phyloP scores from a whole-genome alignment of 2,888 invertebrate genomes.

The Pterobdella sp. region DNA sequence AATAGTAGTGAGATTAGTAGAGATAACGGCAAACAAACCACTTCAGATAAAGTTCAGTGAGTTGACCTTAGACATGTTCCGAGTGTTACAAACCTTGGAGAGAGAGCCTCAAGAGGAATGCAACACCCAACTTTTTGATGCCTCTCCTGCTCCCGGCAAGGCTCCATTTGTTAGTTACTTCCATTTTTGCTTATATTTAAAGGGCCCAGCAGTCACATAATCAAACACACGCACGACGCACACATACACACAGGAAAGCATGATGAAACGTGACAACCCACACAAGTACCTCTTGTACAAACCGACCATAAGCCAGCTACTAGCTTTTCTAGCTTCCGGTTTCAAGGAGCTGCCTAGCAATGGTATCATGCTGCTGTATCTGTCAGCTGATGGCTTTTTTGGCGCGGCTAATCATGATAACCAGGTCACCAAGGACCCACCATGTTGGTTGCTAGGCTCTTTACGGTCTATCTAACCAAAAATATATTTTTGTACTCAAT shows the following conservation, averaged over 20 bases:
- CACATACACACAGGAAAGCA: conserved; percentile 31
- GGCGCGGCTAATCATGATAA: not conserved
- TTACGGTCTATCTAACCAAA: too few relatives aligned
- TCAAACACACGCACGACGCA: not conserved
- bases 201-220: not conserved
- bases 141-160: conserved; percentile 64
- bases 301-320: conserved; percentile 83
- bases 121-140: conserved; percentile 54
- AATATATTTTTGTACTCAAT: too few relatives aligned
- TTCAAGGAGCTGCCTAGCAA: conserved; percentile 86
- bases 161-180: conserved; percentile 58
- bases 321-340: conserved; percentile 70
- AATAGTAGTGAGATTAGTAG: not conserved
- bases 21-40: not conserved
- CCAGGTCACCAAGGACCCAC: not conserved
- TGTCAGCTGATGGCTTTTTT: conserved; percentile 68
- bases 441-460: not conserved
- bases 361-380: conserved; percentile 80
- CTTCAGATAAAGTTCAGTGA: conserved; percentile 80
- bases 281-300: conserved; percentile 93
- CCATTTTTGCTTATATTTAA: not conserved
- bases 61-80: conserved; percentile 92
- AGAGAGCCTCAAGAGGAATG: conserved; percentile 75
- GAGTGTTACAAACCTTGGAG: conserved; percentile 89
- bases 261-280: conserved; percentile 72